phyloP scores from a whole-genome alignment of 1,140 invertebrate genomes.

The Drosophila pruinosa region DNA sequence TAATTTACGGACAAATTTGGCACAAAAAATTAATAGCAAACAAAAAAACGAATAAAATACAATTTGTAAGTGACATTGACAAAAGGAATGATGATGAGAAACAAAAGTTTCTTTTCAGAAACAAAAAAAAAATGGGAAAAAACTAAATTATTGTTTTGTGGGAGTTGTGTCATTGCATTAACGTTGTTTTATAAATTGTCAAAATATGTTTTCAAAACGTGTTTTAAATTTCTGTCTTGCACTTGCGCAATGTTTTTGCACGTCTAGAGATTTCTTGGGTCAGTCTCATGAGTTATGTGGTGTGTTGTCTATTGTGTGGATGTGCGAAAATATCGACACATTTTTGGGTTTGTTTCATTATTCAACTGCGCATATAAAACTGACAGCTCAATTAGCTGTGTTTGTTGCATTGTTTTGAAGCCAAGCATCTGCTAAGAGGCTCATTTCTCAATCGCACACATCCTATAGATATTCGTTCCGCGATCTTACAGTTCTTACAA shows the following conservation, averaged over 20 bases:
- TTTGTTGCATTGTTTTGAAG: constrained; percentile 10
- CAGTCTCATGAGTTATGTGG: background rate
- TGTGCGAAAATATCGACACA: constrained; percentile 29
- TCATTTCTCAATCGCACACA: background rate
- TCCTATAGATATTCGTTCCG: background rate
- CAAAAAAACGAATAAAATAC: constrained; percentile 12
- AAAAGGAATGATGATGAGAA: constrained; percentile 31
- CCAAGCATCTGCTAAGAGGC: background rate
- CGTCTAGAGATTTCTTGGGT: background rate
- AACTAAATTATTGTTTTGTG: constrained; percentile 20
- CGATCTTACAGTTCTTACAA: background rate
- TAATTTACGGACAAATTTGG: constrained; percentile 50
- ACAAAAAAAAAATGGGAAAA: background rate
- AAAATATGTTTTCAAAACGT: constrained; percentile 23
- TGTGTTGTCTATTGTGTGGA: background rate
- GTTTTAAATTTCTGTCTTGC: constrained; percentile 16
- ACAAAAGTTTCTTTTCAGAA: constrained; percentile 13
- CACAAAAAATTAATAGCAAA: constrained; percentile 32
- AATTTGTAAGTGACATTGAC: constrained; percentile 40
- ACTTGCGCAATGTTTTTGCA: constrained; percentile 29
- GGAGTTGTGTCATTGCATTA: constrained; percentile 23
- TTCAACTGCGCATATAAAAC: constrained; percentile 46
- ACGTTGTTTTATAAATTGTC: constrained; percentile 18
- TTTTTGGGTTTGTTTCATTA: constrained; percentile 48
- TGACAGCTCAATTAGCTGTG: constrained; percentile 47